Evolutionary conservation across 2,797 vertebrate genomes (phyloP).

Genomic region (Spinibarbus caldwelli): DNA sequence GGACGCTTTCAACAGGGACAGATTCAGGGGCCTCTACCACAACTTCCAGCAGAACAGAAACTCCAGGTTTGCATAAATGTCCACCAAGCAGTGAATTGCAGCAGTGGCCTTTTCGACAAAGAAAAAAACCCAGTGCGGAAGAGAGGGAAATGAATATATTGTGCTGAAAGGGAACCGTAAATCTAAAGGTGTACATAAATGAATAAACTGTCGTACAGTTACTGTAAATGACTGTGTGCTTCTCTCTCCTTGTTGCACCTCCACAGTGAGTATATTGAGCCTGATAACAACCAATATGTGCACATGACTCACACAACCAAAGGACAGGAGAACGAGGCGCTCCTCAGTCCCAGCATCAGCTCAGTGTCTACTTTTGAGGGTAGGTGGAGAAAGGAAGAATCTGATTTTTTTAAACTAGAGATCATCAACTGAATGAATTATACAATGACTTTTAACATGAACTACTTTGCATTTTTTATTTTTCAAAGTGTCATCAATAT

Average conservation of each 20-base stretch:
- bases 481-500: too few relatives aligned
- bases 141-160: background rate
- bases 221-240: background rate
- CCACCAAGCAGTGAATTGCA: background rate
- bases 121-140: background rate
- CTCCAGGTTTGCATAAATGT: slow-evolving; percentile 74
- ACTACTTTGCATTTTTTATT: background rate
- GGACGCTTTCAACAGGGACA: slow-evolving; percentile 87
- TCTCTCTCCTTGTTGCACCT: slow-evolving; percentile 5
- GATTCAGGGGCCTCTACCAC: slow-evolving; percentile 87
- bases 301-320: slow-evolving; percentile 63
- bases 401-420: background rate
- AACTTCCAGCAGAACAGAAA: slow-evolving; percentile 77
- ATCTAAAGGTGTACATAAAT: slow-evolving; percentile 24
- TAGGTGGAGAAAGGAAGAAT: slow-evolving; percentile 46
- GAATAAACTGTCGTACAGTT: background rate
- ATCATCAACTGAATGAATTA: background rate
- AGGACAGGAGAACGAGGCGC: slow-evolving; percentile 67
- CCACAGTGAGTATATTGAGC: slow-evolving; percentile 38
- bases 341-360: slow-evolving; percentile 61
- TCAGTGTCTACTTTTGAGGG: slow-evolving; percentile 63
- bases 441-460: background rate
- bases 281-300: slow-evolving; percentile 61
- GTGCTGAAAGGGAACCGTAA: slow-evolving; percentile 48
- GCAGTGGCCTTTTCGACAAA: slow-evolving; percentile 39